These are phyloP conservation scores for Ptychadena robeensis DNA, from an alignment of 2,797 vertebrate species.

Conservation along the genomic window DNA sequence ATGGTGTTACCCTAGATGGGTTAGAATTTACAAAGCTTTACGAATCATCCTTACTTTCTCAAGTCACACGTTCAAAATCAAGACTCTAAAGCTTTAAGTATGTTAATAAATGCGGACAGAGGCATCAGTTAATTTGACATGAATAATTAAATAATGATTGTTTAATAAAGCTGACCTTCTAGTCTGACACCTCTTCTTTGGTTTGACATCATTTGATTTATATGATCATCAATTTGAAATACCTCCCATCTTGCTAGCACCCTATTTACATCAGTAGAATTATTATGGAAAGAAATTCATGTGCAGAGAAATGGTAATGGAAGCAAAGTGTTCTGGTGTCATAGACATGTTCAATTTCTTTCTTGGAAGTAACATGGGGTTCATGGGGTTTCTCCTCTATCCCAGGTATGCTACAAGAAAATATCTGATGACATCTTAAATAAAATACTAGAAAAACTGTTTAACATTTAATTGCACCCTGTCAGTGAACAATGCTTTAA, in stretches of 20 bases:
- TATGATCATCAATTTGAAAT: neutral
- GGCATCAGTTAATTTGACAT: neutral
- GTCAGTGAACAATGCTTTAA: too few species aligned
- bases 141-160: neutral
- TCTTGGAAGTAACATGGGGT: too few species aligned
- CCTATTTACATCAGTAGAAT: neutral
- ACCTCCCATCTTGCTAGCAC: neutral
- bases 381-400: too few species aligned
- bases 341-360: too few species aligned
- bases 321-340: too few species aligned
- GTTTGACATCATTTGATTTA: neutral
- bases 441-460: too few species aligned
- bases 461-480: too few species aligned
- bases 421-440: too few species aligned
- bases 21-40: neutral
- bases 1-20: neutral
- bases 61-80: neutral
- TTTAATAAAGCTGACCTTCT: slow-evolving; percentile 17
- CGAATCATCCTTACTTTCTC: neutral
- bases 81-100: neutral
- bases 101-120: neutral
- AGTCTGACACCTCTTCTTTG: neutral
- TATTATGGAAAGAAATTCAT: too few species aligned
- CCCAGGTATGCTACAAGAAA: too few species aligned
- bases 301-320: too few species aligned